These are phyloP conservation scores for Platypus cylindrus DNA, from an alignment of 2,888 invertebrate genomes.

Conservation along the genomic window DNA sequence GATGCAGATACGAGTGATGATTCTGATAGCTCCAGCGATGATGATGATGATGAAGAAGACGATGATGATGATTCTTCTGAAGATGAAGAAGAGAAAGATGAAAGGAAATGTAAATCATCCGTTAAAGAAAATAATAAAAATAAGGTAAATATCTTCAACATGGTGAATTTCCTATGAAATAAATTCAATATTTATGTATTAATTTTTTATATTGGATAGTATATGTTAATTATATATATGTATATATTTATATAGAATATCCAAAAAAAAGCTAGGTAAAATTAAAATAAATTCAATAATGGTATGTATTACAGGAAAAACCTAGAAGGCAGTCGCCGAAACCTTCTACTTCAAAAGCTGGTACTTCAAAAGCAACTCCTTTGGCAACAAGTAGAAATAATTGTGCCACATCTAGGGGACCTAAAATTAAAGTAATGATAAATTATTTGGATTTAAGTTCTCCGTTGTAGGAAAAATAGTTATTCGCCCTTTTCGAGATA, in stretches of 20 bases:
- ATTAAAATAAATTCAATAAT: conserved; percentile 1
- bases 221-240: no score
- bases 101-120: conserved; percentile 12
- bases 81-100: conserved; percentile 9
- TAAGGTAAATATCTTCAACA: no score
- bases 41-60: conserved; percentile 13
- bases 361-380: conserved; percentile 7
- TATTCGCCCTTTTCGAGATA: no score
- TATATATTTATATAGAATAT: no score
- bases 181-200: no score
- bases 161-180: no score
- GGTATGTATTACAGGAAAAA: conserved; percentile 5
- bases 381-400: conserved; percentile 5
- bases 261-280: conserved; percentile 1
- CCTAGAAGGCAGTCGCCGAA: conserved; percentile 5
- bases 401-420: conserved; percentile 10
- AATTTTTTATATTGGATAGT: no score
- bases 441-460: no score
- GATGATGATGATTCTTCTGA: conserved; percentile 11
- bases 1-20: conserved; percentile 8
- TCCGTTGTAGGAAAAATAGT: no score
- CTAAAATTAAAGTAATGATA: conserved; percentile 18
- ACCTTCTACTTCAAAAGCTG: conserved; percentile 9
- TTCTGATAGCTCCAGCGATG: not conserved
- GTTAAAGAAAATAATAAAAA: no score